Evolutionary conservation across 2,113 vertebrate genomes (phyloP).

Genomic region (Otis tarda): DNA sequence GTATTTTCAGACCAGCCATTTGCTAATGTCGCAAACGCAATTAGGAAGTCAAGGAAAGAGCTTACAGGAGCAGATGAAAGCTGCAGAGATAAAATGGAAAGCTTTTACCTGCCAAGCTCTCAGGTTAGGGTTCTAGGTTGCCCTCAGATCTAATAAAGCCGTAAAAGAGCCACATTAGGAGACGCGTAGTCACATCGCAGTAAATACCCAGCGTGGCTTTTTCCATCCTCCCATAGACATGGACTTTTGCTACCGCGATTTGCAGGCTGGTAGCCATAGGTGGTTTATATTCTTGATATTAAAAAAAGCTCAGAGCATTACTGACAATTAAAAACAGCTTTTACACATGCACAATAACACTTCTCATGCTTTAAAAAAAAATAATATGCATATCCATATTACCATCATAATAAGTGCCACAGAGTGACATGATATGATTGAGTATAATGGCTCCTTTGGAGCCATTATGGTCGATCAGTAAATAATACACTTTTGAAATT

Average conservation of each 20-base stretch:
- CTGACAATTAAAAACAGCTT: conserved; percentile 75
- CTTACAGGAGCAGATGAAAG: conserved; percentile 20
- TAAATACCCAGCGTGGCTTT: background rate
- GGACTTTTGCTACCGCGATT: conserved; percentile 6
- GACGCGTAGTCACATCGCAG: background rate
- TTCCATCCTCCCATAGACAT: background rate
- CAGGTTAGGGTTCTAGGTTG: conserved; percentile 39
- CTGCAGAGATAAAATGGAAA: conserved; percentile 48
- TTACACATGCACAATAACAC: conserved; percentile 65
- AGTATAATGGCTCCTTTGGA: conserved; percentile 73
- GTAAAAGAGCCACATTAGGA: background rate
- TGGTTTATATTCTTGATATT: conserved; percentile 41
- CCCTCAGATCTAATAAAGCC: background rate
- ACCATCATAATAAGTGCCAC: conserved; percentile 72
- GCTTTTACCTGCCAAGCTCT: conserved; percentile 52
- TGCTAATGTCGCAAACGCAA: conserved; percentile 44
- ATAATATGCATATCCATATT: conserved; percentile 78
- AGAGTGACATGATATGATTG: conserved; percentile 79
- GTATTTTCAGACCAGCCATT: conserved; percentile 44
- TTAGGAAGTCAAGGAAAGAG: conserved; percentile 39
- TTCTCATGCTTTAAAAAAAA: conserved; percentile 61
- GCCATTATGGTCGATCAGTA: conserved; percentile 79
- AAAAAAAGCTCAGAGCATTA: conserved; percentile 61
- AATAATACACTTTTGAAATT: conserved; percentile 81
- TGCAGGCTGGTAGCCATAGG: conserved; percentile 38